Conservation (phyloP, 1,140 invertebrate species). For the Pollicipes pollicipes region DNA sequence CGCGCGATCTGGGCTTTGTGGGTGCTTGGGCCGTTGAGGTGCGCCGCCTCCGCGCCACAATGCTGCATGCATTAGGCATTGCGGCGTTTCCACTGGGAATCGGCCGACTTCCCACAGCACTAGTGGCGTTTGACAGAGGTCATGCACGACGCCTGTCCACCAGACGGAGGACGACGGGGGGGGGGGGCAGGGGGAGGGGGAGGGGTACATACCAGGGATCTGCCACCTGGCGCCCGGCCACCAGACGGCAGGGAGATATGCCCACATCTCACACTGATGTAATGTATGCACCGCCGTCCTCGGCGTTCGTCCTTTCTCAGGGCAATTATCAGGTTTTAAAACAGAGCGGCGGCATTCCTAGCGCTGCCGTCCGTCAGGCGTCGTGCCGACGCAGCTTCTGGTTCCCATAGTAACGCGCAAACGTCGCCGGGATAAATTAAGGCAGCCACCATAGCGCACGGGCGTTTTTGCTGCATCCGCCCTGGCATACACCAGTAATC, state of each 20-base stretch:
- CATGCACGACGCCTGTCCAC: too few species aligned
- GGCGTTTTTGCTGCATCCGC: not conserved
- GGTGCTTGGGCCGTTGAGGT: not conserved
- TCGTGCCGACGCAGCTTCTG: too few species aligned
- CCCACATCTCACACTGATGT: not conserved
- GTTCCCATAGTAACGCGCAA: not conserved
- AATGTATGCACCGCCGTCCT: not conserved
- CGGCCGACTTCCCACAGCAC: too few species aligned
- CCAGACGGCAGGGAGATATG: not conserved
- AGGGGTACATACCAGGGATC: not conserved
- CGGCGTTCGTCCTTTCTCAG: not conserved
- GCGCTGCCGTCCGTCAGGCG: not conserved
- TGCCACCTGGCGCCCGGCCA: not conserved
- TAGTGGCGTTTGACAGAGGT: too few species aligned
- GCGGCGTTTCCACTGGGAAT: too few species aligned
- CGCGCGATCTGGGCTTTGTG: not conserved
- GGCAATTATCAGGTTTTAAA: not conserved
- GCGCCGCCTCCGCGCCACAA: not conserved
- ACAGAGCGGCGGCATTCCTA: not conserved
- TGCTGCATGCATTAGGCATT: not conserved
- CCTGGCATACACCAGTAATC: not conserved
- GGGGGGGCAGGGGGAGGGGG: too few species aligned
- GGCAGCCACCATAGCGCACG: too few species aligned
- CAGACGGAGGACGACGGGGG: too few species aligned
- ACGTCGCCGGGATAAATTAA: not conserved